A percentile compares a stretch with the other conserved stretches of the same genome.
phyloP scores from a whole-genome alignment of 2,113 vertebrate species.

The Callithrix jacchus region DNA sequence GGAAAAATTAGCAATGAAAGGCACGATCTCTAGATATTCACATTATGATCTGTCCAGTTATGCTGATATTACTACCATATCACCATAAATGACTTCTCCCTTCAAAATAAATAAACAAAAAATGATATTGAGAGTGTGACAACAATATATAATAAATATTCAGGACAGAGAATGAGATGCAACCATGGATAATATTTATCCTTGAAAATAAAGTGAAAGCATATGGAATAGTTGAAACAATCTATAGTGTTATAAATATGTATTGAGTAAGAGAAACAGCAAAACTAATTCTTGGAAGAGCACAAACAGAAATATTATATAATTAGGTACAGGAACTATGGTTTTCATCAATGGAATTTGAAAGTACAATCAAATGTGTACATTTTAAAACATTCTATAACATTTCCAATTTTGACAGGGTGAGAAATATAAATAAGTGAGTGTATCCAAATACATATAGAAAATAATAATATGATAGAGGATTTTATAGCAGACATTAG shows the following conservation, averaged over 20 bases:
- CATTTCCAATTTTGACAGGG: neutral
- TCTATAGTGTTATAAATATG: neutral
- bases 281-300: neutral
- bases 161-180: neutral
- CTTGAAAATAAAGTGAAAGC: neutral
- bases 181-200: neutral
- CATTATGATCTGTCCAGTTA: neutral
- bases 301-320: neutral
- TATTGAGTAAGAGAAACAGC: neutral
- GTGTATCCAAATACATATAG: neutral
- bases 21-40: neutral
- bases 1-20: neutral
- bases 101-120: neutral
- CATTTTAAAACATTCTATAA: neutral
- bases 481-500: neutral
- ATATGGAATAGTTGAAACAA: neutral
- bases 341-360: neutral
- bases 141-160: neutral
- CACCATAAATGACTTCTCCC: neutral
- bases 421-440: neutral
- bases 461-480: neutral
- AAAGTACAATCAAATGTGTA: neutral
- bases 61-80: neutral
- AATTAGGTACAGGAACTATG: neutral
- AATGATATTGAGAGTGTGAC: neutral